These are phyloP conservation scores for Rhynchophorus ferrugineus DNA, from an alignment of 1,140 invertebrate species.

Conservation along the genomic window DNA sequence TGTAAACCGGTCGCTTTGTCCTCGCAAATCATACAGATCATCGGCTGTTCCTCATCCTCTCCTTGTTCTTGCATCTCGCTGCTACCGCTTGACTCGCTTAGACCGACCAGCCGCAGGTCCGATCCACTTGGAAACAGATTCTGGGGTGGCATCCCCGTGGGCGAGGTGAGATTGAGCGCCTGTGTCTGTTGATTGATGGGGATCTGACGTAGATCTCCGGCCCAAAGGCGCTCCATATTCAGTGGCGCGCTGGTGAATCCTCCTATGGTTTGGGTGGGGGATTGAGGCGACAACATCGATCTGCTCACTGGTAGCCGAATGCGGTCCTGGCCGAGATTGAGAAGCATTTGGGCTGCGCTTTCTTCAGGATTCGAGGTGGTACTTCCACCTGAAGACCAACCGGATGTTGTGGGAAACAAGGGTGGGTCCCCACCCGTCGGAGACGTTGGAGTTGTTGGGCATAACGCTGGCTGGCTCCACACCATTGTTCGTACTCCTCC, in stretches of 20 bases:
- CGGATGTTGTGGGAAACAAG: slow-evolving; percentile 32
- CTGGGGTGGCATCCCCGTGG: slow-evolving; percentile 28
- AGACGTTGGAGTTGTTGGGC: slow-evolving; percentile 41
- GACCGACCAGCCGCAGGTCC: slow-evolving; percentile 35
- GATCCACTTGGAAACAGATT: slow-evolving; percentile 9
- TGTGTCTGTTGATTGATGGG: slow-evolving; percentile 75
- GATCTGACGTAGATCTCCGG: slow-evolving; percentile 72
- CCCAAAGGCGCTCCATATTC: slow-evolving; percentile 88
- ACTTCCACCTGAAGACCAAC: slow-evolving; percentile 35
- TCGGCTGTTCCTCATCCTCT: slow-evolving; percentile 85
- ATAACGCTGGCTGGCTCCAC: slow-evolving; percentile 65
- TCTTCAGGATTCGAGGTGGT: slow-evolving; percentile 52
- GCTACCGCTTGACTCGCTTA: slow-evolving; percentile 28
- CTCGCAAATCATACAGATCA: slow-evolving; percentile 98
- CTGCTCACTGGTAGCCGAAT: slow-evolving; percentile 23
- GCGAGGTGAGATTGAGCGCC: slow-evolving; percentile 68
- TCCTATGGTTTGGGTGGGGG: slow-evolving; percentile 17
- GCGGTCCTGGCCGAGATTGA: slow-evolving; percentile 64
- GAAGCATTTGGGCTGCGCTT: slow-evolving; percentile 65
- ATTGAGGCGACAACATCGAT: slow-evolving; percentile 25
- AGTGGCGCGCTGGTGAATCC: slow-evolving; percentile 53
- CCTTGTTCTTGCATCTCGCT: slow-evolving; percentile 56
- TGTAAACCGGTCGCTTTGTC: slow-evolving; percentile 95
- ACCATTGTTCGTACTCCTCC: slow-evolving; percentile 87
- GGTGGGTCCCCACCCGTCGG: slow-evolving; percentile 33